Conservation (phyloP, 92 coral and sea anemone species). For the Phymanthus crucifer region DNA sequence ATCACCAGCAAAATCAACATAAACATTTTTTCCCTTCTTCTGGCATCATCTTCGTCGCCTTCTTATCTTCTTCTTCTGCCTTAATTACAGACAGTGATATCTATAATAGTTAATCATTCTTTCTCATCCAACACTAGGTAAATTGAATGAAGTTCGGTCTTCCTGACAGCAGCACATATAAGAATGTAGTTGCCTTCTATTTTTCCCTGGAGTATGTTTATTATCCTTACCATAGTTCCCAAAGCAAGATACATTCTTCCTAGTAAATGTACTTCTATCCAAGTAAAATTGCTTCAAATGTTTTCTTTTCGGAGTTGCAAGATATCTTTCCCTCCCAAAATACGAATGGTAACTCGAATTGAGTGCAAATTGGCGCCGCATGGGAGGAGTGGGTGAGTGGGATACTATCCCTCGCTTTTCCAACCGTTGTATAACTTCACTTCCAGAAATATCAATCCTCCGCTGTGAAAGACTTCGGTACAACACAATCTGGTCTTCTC, state of each 20-base stretch:
- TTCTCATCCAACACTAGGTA: not conserved
- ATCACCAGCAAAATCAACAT: no score
- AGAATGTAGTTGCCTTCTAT: slow-evolving; percentile 3
- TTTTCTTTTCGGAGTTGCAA: slow-evolving; percentile 3
- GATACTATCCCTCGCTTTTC: slow-evolving; percentile 4
- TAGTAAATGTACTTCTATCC: not conserved
- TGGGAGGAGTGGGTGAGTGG: slow-evolving; percentile 27
- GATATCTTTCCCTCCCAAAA: not conserved
- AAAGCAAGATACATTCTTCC: not conserved
- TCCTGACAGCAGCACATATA: slow-evolving; percentile 25
- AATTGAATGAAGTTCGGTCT: not conserved
- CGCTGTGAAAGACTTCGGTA: slow-evolving; percentile 14
- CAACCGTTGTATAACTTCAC: slow-evolving; percentile 7
- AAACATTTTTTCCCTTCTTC: no score
- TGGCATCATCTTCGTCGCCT: no score
- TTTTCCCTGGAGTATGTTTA: not conserved
- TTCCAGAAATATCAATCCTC: slow-evolving; percentile 10
- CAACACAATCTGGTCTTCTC: not conserved
- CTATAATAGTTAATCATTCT: not conserved
- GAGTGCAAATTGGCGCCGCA: not conserved
- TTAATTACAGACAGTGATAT: no score
- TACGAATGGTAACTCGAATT: not conserved
- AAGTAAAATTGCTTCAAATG: not conserved
- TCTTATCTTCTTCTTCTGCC: no score
- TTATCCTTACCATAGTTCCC: not conserved